A percentile compares a stretch with the other conserved stretches of the same genome.
Evolutionary conservation across 2,888 invertebrate genomes (phyloP).

Genomic region (Hedya salicella): DNA sequence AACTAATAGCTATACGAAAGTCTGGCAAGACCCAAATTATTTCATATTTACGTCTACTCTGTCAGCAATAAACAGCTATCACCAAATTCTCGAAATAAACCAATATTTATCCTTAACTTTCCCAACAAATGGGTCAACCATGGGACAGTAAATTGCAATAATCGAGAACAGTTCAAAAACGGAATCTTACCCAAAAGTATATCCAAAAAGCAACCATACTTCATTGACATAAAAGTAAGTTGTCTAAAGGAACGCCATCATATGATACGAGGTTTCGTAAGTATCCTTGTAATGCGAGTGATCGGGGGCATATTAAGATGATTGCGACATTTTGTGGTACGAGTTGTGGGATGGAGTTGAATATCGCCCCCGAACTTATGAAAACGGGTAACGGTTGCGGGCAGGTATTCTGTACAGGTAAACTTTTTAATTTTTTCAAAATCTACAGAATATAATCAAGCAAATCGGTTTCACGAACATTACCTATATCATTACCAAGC

Average conservation of each 20-base stretch:
- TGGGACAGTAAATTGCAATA: conserved; percentile 18
- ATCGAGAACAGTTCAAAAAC: not conserved
- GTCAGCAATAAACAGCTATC: not conserved
- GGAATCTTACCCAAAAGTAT: not conserved
- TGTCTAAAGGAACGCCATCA: not conserved
- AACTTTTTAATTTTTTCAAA: too few relatives aligned
- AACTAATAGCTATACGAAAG: too few relatives aligned
- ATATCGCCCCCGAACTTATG: conserved; percentile 1
- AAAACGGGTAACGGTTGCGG: not conserved
- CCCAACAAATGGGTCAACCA: conserved; percentile 17
- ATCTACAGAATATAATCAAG: too few relatives aligned
- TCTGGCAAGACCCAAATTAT: not conserved
- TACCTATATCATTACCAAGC: too few relatives aligned
- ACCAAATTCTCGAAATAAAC: conserved; percentile 13
- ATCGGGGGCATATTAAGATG: conserved; percentile 11
- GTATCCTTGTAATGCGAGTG: not conserved
- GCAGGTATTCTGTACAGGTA: not conserved
- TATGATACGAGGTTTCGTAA: conserved; percentile 8
- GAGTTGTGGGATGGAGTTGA: not conserved
- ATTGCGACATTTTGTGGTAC: conserved; percentile 15
- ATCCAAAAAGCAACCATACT: not conserved
- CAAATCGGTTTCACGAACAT: not conserved
- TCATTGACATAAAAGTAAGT: not conserved
- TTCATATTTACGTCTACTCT: conserved; percentile 2
- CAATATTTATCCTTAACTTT: conserved; percentile 24